These are phyloP conservation scores for Beris morrisii DNA, from an alignment of 2,888 invertebrate species.

Conservation along the genomic window DNA sequence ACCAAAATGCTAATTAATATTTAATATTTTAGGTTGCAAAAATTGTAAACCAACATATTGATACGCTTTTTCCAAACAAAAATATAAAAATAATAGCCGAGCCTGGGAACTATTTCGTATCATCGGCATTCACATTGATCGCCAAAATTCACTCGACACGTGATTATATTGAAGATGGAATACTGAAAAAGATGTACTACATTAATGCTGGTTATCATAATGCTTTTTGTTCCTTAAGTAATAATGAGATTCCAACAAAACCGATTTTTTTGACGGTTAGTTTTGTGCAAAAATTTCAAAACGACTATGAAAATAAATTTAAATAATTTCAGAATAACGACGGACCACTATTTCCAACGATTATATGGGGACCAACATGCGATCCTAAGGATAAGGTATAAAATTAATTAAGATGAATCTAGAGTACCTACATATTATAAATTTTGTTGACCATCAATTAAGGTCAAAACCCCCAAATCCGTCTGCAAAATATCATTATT, in stretches of 20 bases:
- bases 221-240: too few relatives aligned
- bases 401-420: too few relatives aligned
- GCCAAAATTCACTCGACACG: constrained; percentile 63
- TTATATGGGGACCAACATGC: constrained; percentile 96
- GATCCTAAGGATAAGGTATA: constrained; percentile 86
- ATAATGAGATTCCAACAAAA: too few relatives aligned
- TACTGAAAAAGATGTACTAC: too few relatives aligned
- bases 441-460: too few relatives aligned
- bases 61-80: constrained; percentile 75
- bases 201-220: too few relatives aligned
- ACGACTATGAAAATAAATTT: too few relatives aligned
- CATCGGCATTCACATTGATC: constrained; percentile 91
- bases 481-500: not conserved
- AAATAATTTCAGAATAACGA: constrained; percentile 46
- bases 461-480: too few relatives aligned
- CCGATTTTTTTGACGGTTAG: not conserved
- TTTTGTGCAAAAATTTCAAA: not conserved
- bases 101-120: constrained; percentile 94
- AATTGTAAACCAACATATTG: constrained; percentile 77
- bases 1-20: too few relatives aligned
- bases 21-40: constrained; percentile 65
- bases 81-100: constrained; percentile 86
- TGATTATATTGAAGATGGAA: too few relatives aligned
- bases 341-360: constrained; percentile 60
- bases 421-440: too few relatives aligned